Base-by-base conservation (phyloP, 2,888 invertebrate genomes). In the Plagodis pulveraria region DNA sequence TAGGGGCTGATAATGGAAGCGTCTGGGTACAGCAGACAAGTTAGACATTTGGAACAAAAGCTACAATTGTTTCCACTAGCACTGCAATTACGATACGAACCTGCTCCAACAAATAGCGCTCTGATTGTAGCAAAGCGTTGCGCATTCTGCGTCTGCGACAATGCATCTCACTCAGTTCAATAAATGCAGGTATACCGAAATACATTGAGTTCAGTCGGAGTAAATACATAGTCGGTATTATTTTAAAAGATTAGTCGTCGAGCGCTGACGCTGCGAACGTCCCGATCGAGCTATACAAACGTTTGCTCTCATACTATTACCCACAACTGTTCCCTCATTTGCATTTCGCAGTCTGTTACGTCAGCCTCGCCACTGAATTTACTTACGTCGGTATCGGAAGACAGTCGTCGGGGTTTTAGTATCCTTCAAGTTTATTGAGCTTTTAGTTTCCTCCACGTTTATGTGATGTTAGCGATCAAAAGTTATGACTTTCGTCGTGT, bases 321-420 rank as follows among this genome's bases (percentile, higher is more conserved):
- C 76, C 72, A 69, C 77, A 80, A 81, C 79, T 75, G 78, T 74
- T 76, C 74, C 65, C 74, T 81, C 79, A 84, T 87, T 86, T 86
- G 80, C 84, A 85, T 86, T 80, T 81, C 69, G 67, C 76, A 78
- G 77, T 73, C 75, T 78, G 78, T 77, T 77, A 71, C 69, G 66
- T 78, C 75, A 78, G 72, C 73, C 66, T 70, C 74, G 65, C 67
- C 71, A 69, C 72, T 74, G 71, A 74, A 73, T 78, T 77, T 58
- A 60, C 65, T 65, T 53, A 58, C 53, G 52, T 53, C 57, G 46
- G 72, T 67, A 71, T 67, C 65, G 68, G 62, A 69, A 62, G 61
- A 62, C 52, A 63, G 56, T 56, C 32, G 56, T 56, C 32, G 34
- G 40, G 51, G 42, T 50, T 55, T 62, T 56, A 62, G 49, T 58